These are phyloP conservation scores for Drosophila ironensis DNA, from an alignment of 1,140 invertebrate genomes.

Conservation along the genomic window DNA sequence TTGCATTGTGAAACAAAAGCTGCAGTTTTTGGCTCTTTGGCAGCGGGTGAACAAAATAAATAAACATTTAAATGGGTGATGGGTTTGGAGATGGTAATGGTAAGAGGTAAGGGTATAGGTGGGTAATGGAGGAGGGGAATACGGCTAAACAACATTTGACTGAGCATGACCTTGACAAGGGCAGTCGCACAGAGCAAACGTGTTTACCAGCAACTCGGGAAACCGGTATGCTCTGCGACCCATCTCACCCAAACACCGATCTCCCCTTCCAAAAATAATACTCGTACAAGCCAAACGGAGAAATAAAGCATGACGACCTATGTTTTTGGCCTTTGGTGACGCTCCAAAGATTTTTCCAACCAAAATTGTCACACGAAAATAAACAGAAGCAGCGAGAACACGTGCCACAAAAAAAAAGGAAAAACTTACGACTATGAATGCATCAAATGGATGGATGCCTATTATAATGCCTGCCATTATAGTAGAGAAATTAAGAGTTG, in stretches of 20 bases:
- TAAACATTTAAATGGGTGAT: no score
- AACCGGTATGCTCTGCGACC: no score
- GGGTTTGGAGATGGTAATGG: no score
- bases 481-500: no score
- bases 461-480: no score
- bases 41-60: not conserved
- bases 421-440: no score
- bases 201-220: conserved; percentile 56
- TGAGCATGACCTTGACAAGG: conserved; percentile 70
- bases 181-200: conserved; percentile 55
- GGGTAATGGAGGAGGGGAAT: not conserved
- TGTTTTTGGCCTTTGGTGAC: conserved; percentile 49
- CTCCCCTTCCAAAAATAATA: no score
- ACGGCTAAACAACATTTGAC: conserved; percentile 28
- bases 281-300: not conserved
- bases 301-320: not conserved
- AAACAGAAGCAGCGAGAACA: not conserved
- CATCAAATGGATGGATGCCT: no score
- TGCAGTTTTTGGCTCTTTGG: conserved; percentile 8
- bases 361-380: conserved; percentile 2
- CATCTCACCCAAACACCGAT: no score
- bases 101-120: no score
- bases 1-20: conserved; percentile 26
- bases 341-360: conserved; percentile 61
- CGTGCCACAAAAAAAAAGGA: not conserved